Evolutionary conservation across 2,113 vertebrate genomes (phyloP).

Genomic region (Nesogale talazaci): DNA sequence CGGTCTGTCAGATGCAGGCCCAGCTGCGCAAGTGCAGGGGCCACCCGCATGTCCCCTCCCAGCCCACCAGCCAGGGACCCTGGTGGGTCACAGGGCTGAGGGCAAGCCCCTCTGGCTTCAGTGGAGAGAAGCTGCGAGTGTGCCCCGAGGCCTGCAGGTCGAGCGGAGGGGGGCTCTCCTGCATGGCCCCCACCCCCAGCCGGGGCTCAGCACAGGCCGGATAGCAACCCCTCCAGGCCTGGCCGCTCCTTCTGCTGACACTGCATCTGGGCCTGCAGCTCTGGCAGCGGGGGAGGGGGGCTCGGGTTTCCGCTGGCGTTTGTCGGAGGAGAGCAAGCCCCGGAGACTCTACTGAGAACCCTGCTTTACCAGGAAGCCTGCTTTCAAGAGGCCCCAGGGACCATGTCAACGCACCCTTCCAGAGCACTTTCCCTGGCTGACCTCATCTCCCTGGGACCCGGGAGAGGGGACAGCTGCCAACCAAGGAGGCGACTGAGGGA

Average conservation of each 20-base stretch:
- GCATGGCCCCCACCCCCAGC: not conserved
- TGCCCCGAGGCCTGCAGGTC: not conserved
- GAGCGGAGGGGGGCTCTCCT: not conserved
- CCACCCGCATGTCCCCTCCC: not conserved
- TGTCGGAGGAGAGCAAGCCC: constrained; percentile 72
- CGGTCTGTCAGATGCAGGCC: not conserved
- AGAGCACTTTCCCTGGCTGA: constrained; percentile 74
- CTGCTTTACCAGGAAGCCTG: constrained; percentile 80
- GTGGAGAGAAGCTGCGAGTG: constrained; percentile 17
- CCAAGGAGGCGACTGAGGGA: constrained; percentile 66
- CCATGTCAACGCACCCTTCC: constrained; percentile 67
- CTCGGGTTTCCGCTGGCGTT: constrained; percentile 77
- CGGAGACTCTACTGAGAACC: constrained; percentile 68
- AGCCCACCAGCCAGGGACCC: not conserved
- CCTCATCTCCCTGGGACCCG: constrained; percentile 66
- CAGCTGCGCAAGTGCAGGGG: not conserved
- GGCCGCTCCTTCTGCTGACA: constrained; percentile 71
- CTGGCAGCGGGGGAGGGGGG: constrained; percentile 66
- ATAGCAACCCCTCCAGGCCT: constrained; percentile 56
- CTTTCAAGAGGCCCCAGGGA: constrained; percentile 78
- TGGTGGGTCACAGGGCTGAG: not conserved
- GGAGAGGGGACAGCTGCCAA: constrained; percentile 72
- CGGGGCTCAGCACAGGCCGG: constrained; percentile 5
- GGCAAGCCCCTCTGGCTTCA: not conserved
- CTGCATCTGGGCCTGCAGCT: constrained; percentile 73